phyloP scores from a whole-genome alignment of 1,140 invertebrate species.

The Drosophila triauraria region DNA sequence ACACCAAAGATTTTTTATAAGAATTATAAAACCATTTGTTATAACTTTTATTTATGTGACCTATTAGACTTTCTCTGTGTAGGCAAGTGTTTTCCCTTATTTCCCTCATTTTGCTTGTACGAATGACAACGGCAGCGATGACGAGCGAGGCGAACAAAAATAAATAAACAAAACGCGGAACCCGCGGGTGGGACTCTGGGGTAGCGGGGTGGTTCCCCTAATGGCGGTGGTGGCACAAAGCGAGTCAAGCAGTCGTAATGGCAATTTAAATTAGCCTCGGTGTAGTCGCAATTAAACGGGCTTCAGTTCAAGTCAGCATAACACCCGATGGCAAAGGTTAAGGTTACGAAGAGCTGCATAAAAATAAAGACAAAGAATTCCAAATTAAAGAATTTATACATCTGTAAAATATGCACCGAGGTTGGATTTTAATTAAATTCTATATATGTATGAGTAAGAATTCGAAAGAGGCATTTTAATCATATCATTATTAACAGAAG shows the following conservation, averaged over 20 bases:
- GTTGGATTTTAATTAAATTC: constrained; percentile 16
- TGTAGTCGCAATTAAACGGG: constrained; percentile 59
- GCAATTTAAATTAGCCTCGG: constrained; percentile 67
- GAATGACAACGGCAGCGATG: constrained; percentile 40
- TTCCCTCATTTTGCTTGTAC: constrained; percentile 32
- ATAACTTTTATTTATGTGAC: background rate
- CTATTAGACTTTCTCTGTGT: background rate
- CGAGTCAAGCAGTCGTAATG: constrained; percentile 63
- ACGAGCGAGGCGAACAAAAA: constrained; percentile 33
- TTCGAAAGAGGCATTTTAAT: background rate
- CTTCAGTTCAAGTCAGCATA: constrained; percentile 21
- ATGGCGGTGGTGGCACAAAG: constrained; percentile 27
- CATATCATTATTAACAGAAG: background rate
- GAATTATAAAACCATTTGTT: background rate
- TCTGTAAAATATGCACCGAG: background rate
- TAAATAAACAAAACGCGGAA: constrained; percentile 41
- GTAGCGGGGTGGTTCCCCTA: background rate
- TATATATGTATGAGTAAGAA: background rate
- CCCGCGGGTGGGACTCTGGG: constrained; percentile 22
- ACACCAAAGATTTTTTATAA: background rate
- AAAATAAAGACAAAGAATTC: constrained; percentile 11
- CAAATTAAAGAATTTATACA: constrained; percentile 10
- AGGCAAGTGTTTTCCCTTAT: constrained; percentile 14
- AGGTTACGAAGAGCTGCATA: constrained; percentile 13
- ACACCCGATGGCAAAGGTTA: constrained; percentile 16